These are phyloP conservation scores for Micromussa lordhowensis DNA, from an alignment of 92 coral and sea anemone species.

Conservation along the genomic window DNA sequence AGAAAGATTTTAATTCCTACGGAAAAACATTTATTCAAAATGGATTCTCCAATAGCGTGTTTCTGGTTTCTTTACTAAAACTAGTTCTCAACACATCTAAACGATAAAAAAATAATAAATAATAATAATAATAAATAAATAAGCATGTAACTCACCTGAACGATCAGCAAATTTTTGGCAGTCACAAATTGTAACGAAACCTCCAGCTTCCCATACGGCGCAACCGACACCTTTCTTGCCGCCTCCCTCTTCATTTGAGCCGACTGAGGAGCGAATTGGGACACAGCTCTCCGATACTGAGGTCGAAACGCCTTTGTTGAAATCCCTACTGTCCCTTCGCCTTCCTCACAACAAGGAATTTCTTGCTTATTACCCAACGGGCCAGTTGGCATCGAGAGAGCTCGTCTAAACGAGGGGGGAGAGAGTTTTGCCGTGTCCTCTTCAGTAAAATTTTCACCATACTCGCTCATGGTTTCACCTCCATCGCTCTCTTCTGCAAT, in stretches of 20 bases:
- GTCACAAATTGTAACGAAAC: constrained; percentile 74
- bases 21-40: too few relatives aligned
- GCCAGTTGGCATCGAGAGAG: constrained; percentile 36
- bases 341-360: neutral
- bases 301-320: constrained; percentile 48
- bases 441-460: constrained; percentile 29
- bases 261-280: constrained; percentile 16
- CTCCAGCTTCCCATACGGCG: constrained; percentile 85
- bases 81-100: neutral
- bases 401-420: constrained; percentile 32
- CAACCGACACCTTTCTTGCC: constrained; percentile 61
- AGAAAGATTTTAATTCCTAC: too few relatives aligned
- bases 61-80: neutral
- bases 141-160: constrained; percentile 64
- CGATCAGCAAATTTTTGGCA: constrained; percentile 70
- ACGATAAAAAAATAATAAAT: neutral
- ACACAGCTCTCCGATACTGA: constrained; percentile 59
- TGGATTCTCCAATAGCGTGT: neutral
- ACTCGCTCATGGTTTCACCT: constrained; percentile 52
- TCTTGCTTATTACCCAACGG: constrained; percentile 2
- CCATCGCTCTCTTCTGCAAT: constrained; percentile 67
- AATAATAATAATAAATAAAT: too few relatives aligned
- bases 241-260: constrained; percentile 36
- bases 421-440: neutral
- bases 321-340: neutral